These are phyloP conservation scores for Pyralis farinalis DNA, from an alignment of 2,888 invertebrate species.

Conservation along the genomic window DNA sequence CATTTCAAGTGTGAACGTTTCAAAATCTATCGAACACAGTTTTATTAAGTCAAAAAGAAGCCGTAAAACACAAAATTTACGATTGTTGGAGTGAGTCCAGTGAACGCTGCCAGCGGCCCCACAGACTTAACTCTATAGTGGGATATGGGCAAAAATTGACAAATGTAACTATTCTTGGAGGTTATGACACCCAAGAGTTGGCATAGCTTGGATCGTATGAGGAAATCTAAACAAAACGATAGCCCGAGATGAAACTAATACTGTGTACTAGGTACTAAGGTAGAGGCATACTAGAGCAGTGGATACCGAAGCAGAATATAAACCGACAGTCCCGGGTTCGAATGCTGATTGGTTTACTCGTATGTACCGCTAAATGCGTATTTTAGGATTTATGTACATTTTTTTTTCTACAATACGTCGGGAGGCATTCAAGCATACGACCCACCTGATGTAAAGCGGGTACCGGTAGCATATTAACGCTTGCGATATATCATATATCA, in stretches of 20 bases:
- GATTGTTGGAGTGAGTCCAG: slow-evolving; percentile 13
- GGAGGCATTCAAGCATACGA: no score
- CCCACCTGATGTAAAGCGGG: no score
- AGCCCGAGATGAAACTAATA: not conserved
- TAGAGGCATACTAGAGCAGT: no score
- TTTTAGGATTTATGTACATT: no score
- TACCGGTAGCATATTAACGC: no score
- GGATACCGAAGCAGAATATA: no score
- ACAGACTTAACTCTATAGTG: slow-evolving; percentile 4
- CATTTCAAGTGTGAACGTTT: not conserved
- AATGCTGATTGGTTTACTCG: no score
- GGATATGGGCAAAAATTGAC: not conserved
- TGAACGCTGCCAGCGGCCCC: slow-evolving; percentile 7
- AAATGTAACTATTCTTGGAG: not conserved
- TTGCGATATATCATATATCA: no score
- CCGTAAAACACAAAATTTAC: slow-evolving; percentile 9
- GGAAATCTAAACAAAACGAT: not conserved
- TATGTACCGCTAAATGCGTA: no score
- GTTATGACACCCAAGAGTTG: not conserved
- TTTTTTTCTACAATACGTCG: no score
- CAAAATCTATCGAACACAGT: slow-evolving; percentile 6
- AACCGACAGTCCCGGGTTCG: no score
- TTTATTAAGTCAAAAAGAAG: slow-evolving; percentile 6
- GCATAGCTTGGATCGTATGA: not conserved
- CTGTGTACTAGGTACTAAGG: no score